A percentile compares a stretch with the other conserved stretches of the same genome.
phyloP scores from a whole-genome alignment of 2,888 invertebrate genomes.

The Drosophila seclusa region DNA sequence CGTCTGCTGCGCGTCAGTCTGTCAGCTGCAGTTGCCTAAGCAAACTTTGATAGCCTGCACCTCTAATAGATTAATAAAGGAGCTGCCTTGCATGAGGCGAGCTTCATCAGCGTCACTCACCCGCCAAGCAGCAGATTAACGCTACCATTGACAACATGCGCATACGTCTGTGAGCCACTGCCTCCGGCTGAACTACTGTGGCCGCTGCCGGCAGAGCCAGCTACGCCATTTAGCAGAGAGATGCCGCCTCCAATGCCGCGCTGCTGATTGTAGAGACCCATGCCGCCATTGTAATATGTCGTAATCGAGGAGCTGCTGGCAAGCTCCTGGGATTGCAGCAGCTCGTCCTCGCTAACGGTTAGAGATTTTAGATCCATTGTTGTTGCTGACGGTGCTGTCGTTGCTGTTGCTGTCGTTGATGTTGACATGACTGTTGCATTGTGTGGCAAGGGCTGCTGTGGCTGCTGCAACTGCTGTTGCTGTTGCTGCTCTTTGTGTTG shows the following conservation, averaged over 20 bases:
- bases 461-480: slow-evolving; percentile 39
- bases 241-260: slow-evolving; percentile 68
- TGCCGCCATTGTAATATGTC: slow-evolving; percentile 82
- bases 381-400: slow-evolving; percentile 29
- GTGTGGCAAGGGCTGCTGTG: slow-evolving; percentile 25
- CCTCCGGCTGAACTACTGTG: slow-evolving; percentile 39
- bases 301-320: slow-evolving; percentile 76
- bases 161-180: slow-evolving; percentile 70
- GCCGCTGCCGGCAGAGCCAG: slow-evolving; percentile 53
- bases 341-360: slow-evolving; percentile 29
- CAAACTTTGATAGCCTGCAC: slow-evolving; percentile 12
- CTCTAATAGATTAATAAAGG: slow-evolving; percentile 38
- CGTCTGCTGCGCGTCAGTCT: slow-evolving; percentile 1
- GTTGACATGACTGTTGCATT: slow-evolving; percentile 58
- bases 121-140: slow-evolving; percentile 92
- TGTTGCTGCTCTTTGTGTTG: slow-evolving; percentile 12
- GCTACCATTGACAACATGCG: slow-evolving; percentile 86
- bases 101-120: slow-evolving; percentile 85
- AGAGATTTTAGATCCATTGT: slow-evolving; percentile 32
- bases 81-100: slow-evolving; percentile 5
- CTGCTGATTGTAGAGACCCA: slow-evolving; percentile 82
- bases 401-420: slow-evolving; percentile 47
- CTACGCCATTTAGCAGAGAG: slow-evolving; percentile 62
- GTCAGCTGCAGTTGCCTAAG: slow-evolving; percentile 2
- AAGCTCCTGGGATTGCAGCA: slow-evolving; percentile 45